These are phyloP conservation scores for Tangara arthus DNA, from an alignment of 2,797 vertebrate genomes.

Conservation along the genomic window DNA sequence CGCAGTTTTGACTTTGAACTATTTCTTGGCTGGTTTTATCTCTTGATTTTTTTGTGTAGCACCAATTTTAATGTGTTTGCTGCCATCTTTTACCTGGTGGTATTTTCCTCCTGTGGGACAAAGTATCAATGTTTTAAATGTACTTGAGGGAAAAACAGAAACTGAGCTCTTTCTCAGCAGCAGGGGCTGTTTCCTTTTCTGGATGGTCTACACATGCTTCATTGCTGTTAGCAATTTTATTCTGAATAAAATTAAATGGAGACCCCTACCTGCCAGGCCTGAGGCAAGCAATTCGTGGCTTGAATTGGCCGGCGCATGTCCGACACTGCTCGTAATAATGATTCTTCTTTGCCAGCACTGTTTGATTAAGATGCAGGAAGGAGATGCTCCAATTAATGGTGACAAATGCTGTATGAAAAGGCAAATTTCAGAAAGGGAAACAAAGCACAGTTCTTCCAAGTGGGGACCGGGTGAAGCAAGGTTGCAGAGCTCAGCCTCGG, in stretches of 20 bases:
- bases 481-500: not conserved
- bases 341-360: not conserved
- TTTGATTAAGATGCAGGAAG: not conserved
- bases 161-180: not conserved
- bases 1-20: not conserved
- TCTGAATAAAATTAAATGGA: not conserved
- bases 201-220: not conserved
- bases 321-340: accelerated
- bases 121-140: accelerated
- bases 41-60: not conserved
- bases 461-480: not conserved
- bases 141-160: not conserved
- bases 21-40: not conserved
- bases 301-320: not conserved
- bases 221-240: not conserved
- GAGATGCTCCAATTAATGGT: not conserved
- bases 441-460: not conserved
- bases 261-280: not conserved
- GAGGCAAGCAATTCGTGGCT: not conserved
- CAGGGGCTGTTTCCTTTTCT: not conserved
- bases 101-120: not conserved
- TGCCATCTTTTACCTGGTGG: not conserved
- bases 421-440: not conserved
- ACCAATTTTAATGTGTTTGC: not conserved
- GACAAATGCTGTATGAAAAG: not conserved